Evolutionary conservation across 2,797 vertebrate genomes (phyloP).

Genomic region (Arremon brunneinucha): DNA sequence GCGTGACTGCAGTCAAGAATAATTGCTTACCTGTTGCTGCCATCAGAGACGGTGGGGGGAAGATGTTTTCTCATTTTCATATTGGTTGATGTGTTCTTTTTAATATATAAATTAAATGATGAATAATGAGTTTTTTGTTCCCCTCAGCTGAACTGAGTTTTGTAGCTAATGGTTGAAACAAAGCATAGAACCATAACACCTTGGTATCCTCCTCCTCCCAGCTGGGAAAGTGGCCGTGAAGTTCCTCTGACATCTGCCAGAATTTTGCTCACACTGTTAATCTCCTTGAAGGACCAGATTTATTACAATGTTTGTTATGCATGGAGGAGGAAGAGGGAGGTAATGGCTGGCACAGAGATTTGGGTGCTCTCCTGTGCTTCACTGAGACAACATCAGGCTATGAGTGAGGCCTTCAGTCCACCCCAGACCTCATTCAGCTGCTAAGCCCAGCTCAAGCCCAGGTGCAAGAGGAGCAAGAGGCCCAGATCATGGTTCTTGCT

Average conservation of each 20-base stretch:
- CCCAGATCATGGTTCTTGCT: background rate
- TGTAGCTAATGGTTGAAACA: background rate
- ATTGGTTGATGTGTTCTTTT: background rate
- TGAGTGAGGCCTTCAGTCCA: background rate
- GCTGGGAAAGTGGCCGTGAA: background rate
- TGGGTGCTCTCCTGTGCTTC: background rate
- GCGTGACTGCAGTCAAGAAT: background rate
- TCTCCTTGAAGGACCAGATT: background rate
- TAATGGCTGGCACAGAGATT: background rate
- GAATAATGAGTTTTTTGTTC: background rate
- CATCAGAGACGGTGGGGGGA: background rate
- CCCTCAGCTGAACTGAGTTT: background rate
- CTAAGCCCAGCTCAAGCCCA: background rate
- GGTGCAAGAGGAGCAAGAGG: background rate
- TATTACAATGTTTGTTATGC: background rate
- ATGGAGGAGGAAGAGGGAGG: background rate
- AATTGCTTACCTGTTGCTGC: background rate
- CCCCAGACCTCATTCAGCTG: background rate
- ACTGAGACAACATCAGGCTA: background rate
- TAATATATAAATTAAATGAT: background rate
- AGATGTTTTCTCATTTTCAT: background rate
- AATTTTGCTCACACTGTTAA: background rate
- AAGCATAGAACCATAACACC: background rate
- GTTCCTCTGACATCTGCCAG: background rate
- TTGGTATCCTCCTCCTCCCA: background rate